Conservation (phyloP, 2,888 invertebrate species). For the Trissolcus brochymenae region DNA sequence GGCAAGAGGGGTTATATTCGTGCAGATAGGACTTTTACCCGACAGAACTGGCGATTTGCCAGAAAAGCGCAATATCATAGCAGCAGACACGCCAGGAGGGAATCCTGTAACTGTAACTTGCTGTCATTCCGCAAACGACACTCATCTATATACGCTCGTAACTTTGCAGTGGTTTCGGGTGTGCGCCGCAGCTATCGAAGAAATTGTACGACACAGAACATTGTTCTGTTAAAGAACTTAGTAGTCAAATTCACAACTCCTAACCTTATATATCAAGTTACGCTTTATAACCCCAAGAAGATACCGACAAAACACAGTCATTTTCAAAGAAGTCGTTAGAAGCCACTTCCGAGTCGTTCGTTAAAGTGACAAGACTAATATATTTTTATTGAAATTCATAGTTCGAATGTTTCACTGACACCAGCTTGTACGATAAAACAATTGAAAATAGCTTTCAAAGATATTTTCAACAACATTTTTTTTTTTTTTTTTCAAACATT, state of each 20-base stretch:
- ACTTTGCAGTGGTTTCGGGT: slow-evolving; percentile 22
- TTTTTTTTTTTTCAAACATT: neutral
- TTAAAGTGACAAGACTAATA: slow-evolving; percentile 12
- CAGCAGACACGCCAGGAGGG: slow-evolving; percentile 61
- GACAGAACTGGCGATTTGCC: slow-evolving; percentile 64
- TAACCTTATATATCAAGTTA: slow-evolving; percentile 21
- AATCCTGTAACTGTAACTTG: slow-evolving; percentile 61
- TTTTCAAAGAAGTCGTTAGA: slow-evolving; percentile 13
- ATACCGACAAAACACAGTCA: slow-evolving; percentile 19
- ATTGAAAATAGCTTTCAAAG: neutral
- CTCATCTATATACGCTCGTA: slow-evolving; percentile 28
- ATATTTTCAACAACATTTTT: too few species aligned
- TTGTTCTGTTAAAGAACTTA: slow-evolving; percentile 10
- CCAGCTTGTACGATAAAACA: too few species aligned
- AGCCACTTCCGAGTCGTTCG: slow-evolving; percentile 11
- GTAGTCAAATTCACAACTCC: slow-evolving; percentile 34
- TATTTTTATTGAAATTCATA: slow-evolving; percentile 3
- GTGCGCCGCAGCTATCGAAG: slow-evolving; percentile 25
- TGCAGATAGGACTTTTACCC: slow-evolving; percentile 51
- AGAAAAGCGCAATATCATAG: slow-evolving; percentile 68
- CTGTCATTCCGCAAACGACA: slow-evolving; percentile 55
- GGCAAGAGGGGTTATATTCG: slow-evolving; percentile 51
- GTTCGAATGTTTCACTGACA: too few species aligned
- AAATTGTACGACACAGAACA: slow-evolving; percentile 4
- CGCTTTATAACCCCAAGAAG: slow-evolving; percentile 2